A percentile compares a stretch with the other conserved stretches of the same genome.
Evolutionary conservation across 2,797 vertebrate species (phyloP).

Genomic region (Clamator glandarius): DNA sequence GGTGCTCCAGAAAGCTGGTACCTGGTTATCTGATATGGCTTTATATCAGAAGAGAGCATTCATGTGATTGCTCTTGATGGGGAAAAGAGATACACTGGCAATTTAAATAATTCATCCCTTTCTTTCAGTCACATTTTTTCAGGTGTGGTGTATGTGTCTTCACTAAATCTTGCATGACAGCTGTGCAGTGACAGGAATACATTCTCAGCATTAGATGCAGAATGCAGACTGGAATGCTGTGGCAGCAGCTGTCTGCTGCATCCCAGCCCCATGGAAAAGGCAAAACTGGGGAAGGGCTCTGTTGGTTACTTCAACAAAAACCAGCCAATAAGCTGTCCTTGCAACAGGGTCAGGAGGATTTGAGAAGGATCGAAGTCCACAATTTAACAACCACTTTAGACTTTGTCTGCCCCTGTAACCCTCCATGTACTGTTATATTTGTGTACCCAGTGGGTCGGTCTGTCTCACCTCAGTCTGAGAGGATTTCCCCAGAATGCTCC

Average conservation of each 20-base stretch:
- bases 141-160: background rate
- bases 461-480: background rate
- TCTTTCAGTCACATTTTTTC: constrained; percentile 22
- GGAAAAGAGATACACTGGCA: background rate
- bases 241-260: background rate
- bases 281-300: background rate
- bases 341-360: background rate
- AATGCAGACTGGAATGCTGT: background rate
- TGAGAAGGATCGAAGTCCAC: background rate
- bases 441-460: background rate
- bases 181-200: background rate
- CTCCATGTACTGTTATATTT: background rate
- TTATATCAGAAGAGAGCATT: background rate
- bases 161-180: constrained; percentile 13
- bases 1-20: background rate
- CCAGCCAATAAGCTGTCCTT: background rate
- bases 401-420: background rate
- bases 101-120: constrained; percentile 37
- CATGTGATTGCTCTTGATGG: background rate
- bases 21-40: background rate
- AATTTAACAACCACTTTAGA: background rate
- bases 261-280: background rate
- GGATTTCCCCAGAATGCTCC: background rate
- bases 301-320: background rate
- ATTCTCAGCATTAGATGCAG: background rate